Evolutionary conservation across 2,797 vertebrate genomes (phyloP).

Genomic region (Menidia menidia): DNA sequence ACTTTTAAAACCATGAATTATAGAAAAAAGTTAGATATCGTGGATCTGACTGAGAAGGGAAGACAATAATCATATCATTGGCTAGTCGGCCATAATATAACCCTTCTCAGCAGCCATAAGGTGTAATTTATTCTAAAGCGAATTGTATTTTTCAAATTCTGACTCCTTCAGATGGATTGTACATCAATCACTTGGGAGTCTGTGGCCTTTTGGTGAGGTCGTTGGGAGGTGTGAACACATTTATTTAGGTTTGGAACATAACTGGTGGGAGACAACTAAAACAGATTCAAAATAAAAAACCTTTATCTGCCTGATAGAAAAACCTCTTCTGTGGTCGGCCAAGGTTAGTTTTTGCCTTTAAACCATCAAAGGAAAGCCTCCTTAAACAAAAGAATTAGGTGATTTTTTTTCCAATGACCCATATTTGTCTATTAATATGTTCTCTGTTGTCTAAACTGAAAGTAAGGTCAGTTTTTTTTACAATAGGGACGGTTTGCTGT

Average conservation of each 20-base stretch:
- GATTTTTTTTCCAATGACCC: too few relatives aligned
- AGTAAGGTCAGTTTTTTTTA: neutral
- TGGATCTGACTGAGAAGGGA: too few relatives aligned
- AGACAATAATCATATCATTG: too few relatives aligned
- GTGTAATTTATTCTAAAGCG: too few relatives aligned
- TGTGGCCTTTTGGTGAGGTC: neutral
- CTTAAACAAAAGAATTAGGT: neutral
- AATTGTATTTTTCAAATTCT: too few relatives aligned
- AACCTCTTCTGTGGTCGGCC: too few relatives aligned
- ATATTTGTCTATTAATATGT: neutral
- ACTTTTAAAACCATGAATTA: too few relatives aligned
- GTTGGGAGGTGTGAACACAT: neutral
- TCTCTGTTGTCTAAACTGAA: neutral
- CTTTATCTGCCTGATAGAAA: neutral
- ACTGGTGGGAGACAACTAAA: neutral
- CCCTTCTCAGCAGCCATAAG: too few relatives aligned
- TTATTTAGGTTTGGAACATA: neutral
- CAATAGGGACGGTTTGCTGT: neutral
- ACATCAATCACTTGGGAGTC: too few relatives aligned
- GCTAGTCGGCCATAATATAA: too few relatives aligned
- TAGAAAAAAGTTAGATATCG: too few relatives aligned
- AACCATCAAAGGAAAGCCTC: neutral
- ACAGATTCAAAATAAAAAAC: neutral
- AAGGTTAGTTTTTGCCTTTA: neutral
- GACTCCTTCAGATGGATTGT: too few relatives aligned